These are phyloP conservation scores for Misgurnus mizolepis DNA, from an alignment of 2,113 vertebrate genomes.

Conservation along the genomic window DNA sequence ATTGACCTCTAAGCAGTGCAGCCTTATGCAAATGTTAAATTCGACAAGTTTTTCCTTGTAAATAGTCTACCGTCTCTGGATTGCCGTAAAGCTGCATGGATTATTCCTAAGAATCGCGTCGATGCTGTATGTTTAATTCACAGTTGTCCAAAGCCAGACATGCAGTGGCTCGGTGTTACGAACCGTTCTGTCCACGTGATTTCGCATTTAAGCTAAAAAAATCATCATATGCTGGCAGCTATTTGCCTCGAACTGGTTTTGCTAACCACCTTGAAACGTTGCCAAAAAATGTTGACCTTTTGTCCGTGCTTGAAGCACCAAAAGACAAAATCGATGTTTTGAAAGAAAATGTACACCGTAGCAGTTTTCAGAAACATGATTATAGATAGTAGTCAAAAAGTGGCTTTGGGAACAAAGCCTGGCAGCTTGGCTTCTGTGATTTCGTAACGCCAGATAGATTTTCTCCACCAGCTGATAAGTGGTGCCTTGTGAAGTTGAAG, in stretches of 20 bases:
- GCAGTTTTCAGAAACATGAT: slow-evolving; percentile 42
- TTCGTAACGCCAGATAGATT: slow-evolving; percentile 55
- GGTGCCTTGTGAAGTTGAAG: slow-evolving; percentile 64
- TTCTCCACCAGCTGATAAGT: slow-evolving; percentile 61
- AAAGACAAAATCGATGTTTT: slow-evolving; percentile 38
- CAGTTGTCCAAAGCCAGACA: slow-evolving; percentile 18
- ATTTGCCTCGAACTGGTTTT: slow-evolving; percentile 57
- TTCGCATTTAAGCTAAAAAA: slow-evolving; percentile 63
- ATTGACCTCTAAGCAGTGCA: slow-evolving; percentile 68
- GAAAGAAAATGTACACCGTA: slow-evolving; percentile 50
- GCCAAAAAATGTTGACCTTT: slow-evolving; percentile 69
- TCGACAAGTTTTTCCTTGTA: slow-evolving; percentile 81
- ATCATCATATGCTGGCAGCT: slow-evolving; percentile 62
- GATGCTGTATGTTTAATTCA: slow-evolving; percentile 9
- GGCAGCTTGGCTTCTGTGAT: slow-evolving; percentile 52
- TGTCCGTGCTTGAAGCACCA: slow-evolving; percentile 48
- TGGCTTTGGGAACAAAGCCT: slow-evolving; percentile 50
- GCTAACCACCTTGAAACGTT: slow-evolving; percentile 60
- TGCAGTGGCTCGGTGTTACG: slow-evolving; percentile 25
- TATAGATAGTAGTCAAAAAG: slow-evolving; percentile 16
- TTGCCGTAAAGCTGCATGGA: slow-evolving; percentile 78
- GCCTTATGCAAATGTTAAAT: slow-evolving; percentile 77
- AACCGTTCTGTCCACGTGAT: slow-evolving; percentile 32
- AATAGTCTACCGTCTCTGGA: slow-evolving; percentile 86
- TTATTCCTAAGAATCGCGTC: slow-evolving; percentile 62